Conservation (phyloP, 2,888 invertebrate genomes). For the Epirrhoe tristata region DNA sequence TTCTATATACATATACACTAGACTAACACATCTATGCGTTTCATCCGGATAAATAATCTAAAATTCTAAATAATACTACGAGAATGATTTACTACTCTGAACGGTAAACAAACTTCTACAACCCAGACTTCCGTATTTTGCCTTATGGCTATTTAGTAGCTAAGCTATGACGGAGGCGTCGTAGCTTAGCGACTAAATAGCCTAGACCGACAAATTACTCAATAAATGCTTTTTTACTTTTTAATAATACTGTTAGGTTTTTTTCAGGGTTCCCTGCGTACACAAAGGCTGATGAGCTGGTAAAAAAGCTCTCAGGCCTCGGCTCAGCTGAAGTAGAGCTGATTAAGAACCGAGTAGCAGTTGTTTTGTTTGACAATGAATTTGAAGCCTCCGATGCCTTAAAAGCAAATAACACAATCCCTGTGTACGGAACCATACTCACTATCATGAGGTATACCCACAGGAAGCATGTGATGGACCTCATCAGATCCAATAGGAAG, state of each 20-base stretch:
- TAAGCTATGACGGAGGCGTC: too few relatives aligned
- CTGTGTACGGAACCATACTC: slow-evolving; percentile 66
- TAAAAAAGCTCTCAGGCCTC: slow-evolving; percentile 55
- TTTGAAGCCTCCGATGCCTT: slow-evolving; percentile 53
- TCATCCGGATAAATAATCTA: background rate
- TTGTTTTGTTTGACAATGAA: slow-evolving; percentile 49
- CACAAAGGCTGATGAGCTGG: slow-evolving; percentile 62
- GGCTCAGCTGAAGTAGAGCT: slow-evolving; percentile 58
- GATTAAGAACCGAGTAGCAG: slow-evolving; percentile 49
- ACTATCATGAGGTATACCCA: slow-evolving; percentile 49
- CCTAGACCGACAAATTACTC: too few relatives aligned
- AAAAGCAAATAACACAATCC: slow-evolving; percentile 48
- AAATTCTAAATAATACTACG: too few relatives aligned
- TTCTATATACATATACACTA: background rate
- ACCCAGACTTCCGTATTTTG: too few relatives aligned
- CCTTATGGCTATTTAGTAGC: too few relatives aligned
- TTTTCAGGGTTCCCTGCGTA: slow-evolving; percentile 66
- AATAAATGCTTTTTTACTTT: too few relatives aligned
- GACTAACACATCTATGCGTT: background rate
- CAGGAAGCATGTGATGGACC: slow-evolving; percentile 27
- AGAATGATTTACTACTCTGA: too few relatives aligned
- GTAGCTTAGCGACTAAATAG: too few relatives aligned
- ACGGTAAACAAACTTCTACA: too few relatives aligned
- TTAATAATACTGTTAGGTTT: too few relatives aligned
- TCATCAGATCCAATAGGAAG: slow-evolving; percentile 26